phyloP scores from a whole-genome alignment of 2,113 vertebrate genomes.

The Ifrita kowaldi region DNA sequence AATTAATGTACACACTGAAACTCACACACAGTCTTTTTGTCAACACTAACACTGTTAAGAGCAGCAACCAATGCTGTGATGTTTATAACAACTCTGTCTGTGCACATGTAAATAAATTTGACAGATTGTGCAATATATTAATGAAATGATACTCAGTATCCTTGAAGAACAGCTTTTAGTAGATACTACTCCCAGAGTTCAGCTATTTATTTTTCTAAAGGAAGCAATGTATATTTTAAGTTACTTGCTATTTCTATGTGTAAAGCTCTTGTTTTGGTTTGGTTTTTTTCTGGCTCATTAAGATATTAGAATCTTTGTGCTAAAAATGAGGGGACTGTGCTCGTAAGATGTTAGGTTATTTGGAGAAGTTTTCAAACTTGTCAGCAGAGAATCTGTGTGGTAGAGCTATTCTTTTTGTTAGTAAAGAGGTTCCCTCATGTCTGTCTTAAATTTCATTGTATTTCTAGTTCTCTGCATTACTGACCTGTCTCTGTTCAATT shows the following conservation, averaged over 20 bases:
- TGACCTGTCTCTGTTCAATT: background rate
- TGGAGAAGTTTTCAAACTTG: background rate
- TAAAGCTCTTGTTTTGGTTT: background rate
- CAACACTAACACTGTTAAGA: background rate
- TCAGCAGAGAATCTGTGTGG: background rate
- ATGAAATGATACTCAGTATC: background rate
- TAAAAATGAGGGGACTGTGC: background rate
- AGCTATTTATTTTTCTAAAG: background rate
- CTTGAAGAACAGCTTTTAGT: background rate
- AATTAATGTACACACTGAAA: background rate
- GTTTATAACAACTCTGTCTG: background rate
- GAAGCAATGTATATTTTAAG: background rate
- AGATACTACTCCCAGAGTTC: background rate
- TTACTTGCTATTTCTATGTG: background rate
- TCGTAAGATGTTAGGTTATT: background rate
- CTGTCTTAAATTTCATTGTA: background rate
- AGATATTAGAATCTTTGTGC: background rate
- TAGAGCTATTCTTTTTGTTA: background rate
- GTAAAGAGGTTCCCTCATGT: background rate
- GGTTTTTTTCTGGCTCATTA: background rate
- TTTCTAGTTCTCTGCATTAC: background rate
- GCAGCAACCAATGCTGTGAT: background rate
- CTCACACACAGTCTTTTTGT: background rate
- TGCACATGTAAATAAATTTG: background rate
- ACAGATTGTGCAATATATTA: background rate